Percentiles rank a stretch among this genome's conserved stretches.
phyloP scores from a whole-genome alignment of 2,888 invertebrate species.

The Pheosia gnoma region DNA sequence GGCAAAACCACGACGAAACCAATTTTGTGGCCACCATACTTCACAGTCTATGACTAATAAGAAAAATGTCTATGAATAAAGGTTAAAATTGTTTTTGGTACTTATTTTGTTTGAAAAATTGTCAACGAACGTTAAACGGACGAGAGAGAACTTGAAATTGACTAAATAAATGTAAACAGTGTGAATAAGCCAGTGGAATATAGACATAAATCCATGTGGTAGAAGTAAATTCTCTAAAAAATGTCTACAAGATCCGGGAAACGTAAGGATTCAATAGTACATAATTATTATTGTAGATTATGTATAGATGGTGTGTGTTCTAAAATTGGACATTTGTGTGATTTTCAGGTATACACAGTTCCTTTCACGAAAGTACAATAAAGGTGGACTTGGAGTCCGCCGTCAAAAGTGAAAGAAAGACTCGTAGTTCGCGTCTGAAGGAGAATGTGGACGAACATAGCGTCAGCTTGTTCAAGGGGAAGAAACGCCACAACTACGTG shows the following conservation, averaged over 20 bases:
- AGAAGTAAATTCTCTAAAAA: constrained; percentile 14
- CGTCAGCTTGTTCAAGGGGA: constrained; percentile 38
- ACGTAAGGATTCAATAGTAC: constrained; percentile 54
- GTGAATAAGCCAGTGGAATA: too few relatives aligned
- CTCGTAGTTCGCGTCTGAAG: constrained; percentile 55
- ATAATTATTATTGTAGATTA: neutral
- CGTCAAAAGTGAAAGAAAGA: constrained; percentile 56
- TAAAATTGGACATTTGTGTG: constrained; percentile 5
- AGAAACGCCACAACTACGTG: constrained; percentile 66
- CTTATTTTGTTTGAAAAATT: constrained; percentile 38
- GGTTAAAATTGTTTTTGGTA: neutral
- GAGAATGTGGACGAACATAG: constrained; percentile 47
- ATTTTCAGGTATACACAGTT: constrained; percentile 65
- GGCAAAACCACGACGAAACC: too few relatives aligned
- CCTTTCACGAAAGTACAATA: constrained; percentile 42
- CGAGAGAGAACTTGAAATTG: constrained; percentile 8
- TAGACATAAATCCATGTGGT: too few relatives aligned
- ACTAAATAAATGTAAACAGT: constrained; percentile 35
- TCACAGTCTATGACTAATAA: too few relatives aligned
- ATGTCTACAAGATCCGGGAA: constrained; percentile 78
- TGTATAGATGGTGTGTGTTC: constrained; percentile 1
- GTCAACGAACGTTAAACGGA: constrained; percentile 45
- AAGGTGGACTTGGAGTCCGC: constrained; percentile 32
- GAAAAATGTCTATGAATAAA: neutral
- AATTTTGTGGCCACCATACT: too few relatives aligned